Percentiles rank a stretch among this genome's conserved stretches.
These are phyloP conservation scores for Chitala chitala DNA, from an alignment of 2,113 vertebrate species.

Conservation along the genomic window DNA sequence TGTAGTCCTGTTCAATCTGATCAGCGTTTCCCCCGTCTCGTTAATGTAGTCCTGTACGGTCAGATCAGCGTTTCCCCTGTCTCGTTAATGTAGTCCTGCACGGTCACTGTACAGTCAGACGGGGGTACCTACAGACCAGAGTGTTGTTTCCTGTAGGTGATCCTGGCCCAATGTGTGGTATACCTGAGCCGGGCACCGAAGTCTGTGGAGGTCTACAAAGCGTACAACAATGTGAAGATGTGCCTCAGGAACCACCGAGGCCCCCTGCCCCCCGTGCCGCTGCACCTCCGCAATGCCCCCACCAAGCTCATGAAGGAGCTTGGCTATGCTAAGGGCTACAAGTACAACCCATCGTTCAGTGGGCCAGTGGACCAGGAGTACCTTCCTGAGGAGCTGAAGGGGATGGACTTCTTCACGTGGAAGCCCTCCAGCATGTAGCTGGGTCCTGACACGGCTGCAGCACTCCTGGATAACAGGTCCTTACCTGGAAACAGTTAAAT, in stretches of 20 bases:
- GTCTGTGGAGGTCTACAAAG: conserved; percentile 80
- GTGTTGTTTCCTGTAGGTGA: conserved; percentile 66
- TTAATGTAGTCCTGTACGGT: background rate
- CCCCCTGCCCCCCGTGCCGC: conserved; percentile 81
- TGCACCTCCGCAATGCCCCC: conserved; percentile 89
- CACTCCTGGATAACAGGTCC: background rate
- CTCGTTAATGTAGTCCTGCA: background rate
- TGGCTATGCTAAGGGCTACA: conserved; percentile 86
- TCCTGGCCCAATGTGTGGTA: conserved; percentile 87
- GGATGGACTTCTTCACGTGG: conserved; percentile 74
- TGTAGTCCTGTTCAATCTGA: too few relatives aligned
- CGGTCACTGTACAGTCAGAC: too few relatives aligned
- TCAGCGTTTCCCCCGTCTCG: background rate
- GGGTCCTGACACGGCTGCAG: background rate
- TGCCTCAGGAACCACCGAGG: conserved; percentile 81
- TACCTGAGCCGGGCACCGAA: conserved; percentile 88
- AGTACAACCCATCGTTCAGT: conserved; percentile 80
- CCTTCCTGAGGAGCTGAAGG: conserved; percentile 75
- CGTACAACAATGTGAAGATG: conserved; percentile 80
- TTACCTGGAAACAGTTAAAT: background rate
- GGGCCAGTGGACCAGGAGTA: conserved; percentile 79
- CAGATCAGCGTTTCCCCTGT: background rate
- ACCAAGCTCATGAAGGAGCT: conserved; percentile 87
- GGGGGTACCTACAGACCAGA: too few relatives aligned
- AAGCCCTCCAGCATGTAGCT: conserved; percentile 41